These are phyloP conservation scores for Sandelia bainsii DNA, from an alignment of 2,797 vertebrate genomes.

Conservation along the genomic window DNA sequence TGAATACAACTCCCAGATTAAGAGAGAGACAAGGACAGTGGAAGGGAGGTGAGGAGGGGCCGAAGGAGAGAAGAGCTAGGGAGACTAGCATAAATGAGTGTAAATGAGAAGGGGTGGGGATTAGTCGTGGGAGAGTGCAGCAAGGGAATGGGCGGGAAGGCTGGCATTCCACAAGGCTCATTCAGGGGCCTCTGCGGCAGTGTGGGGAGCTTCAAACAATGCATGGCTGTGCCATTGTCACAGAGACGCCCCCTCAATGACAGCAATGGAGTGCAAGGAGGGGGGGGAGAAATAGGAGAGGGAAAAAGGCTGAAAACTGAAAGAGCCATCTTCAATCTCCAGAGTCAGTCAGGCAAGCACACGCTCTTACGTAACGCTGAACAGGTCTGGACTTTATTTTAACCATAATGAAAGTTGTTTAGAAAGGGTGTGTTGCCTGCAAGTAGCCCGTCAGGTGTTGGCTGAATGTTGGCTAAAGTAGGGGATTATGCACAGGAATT, in stretches of 20 bases:
- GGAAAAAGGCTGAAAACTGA: slow-evolving; percentile 31
- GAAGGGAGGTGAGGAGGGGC: slow-evolving; percentile 14
- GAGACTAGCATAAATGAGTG: slow-evolving; percentile 49
- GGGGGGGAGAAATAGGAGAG: neutral
- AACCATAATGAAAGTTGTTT: slow-evolving; percentile 65
- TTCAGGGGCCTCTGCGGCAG: slow-evolving; percentile 71
- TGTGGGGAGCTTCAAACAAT: slow-evolving; percentile 73
- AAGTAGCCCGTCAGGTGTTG: slow-evolving; percentile 45
- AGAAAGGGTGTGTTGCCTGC: slow-evolving; percentile 64
- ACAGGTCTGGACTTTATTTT: slow-evolving; percentile 44
- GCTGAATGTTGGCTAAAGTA: slow-evolving; percentile 47
- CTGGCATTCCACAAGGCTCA: slow-evolving; percentile 80
- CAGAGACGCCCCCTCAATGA: slow-evolving; percentile 66
- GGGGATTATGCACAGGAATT: slow-evolving; percentile 41
- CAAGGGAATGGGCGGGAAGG: slow-evolving; percentile 77
- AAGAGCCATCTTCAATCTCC: slow-evolving; percentile 48
- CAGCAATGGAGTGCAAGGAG: slow-evolving; percentile 31
- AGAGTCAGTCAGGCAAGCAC: slow-evolving; percentile 27
- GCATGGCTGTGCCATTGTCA: slow-evolving; percentile 75
- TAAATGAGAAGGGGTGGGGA: slow-evolving; percentile 78
- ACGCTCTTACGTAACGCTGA: slow-evolving; percentile 54
- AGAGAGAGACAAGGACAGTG: slow-evolving; percentile 31
- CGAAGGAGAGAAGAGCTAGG: slow-evolving; percentile 23
- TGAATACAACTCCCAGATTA: slow-evolving; percentile 41
- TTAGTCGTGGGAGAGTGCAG: slow-evolving; percentile 84